Evolutionary conservation across 2,888 invertebrate species (phyloP).

Genomic region (Papilio gigon): DNA sequence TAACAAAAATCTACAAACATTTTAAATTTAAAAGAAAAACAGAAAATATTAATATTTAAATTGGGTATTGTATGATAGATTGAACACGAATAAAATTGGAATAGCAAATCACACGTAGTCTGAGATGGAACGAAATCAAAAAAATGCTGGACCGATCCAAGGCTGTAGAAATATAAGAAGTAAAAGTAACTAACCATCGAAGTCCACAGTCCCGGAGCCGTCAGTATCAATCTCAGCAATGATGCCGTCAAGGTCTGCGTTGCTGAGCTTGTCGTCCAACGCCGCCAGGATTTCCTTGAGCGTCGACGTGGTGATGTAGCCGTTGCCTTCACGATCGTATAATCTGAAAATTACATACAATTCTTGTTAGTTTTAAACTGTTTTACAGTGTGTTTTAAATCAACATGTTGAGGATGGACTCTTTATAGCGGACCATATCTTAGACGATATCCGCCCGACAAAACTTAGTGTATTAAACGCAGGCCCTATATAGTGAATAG

Average conservation of each 20-base stretch:
- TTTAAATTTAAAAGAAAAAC: too few species aligned
- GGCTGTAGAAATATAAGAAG: too few species aligned
- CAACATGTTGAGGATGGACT: neutral
- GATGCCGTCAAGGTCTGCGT: slow-evolving; percentile 96
- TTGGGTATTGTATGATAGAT: too few species aligned
- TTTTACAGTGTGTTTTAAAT: neutral
- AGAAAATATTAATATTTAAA: too few species aligned
- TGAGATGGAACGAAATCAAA: too few species aligned
- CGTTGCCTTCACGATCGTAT: slow-evolving; percentile 98
- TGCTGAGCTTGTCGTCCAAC: slow-evolving; percentile 95
- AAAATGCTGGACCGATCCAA: too few species aligned
- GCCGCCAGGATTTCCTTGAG: slow-evolving; percentile 96
- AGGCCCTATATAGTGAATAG: neutral
- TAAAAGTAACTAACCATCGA: slow-evolving; percentile 88
- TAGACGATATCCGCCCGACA: too few species aligned
- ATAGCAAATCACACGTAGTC: too few species aligned
- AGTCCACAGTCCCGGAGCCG: slow-evolving; percentile 99
- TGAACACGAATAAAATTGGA: too few species aligned
- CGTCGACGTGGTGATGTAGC: slow-evolving; percentile 95
- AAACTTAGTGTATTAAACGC: too few species aligned
- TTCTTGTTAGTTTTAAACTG: too few species aligned
- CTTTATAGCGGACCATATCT: neutral
- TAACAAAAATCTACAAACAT: too few species aligned
- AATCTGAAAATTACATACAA: slow-evolving; percentile 78
- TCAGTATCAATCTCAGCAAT: slow-evolving; percentile 99